Evolutionary conservation across 2,888 invertebrate genomes (phyloP).

Genomic region (Galerucella pusilla): DNA sequence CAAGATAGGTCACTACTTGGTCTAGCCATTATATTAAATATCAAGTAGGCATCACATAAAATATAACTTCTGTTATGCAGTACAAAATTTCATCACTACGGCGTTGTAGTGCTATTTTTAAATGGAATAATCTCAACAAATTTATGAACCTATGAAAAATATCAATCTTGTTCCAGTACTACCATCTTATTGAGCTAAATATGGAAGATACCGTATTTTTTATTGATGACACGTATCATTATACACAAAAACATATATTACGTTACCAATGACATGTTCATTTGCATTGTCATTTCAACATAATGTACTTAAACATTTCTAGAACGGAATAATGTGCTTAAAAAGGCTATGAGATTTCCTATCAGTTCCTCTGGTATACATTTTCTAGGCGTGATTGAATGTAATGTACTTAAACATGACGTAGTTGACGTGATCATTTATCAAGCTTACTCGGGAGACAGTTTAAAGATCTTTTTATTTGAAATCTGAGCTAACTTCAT

Average conservation of each 20-base stretch:
- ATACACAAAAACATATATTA: background rate
- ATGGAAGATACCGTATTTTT: background rate
- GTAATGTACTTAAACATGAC: constrained; percentile 33
- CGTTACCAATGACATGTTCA: background rate
- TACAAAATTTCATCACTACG: no score
- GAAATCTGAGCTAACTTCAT: constrained; percentile 19
- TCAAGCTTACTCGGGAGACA: constrained; percentile 27
- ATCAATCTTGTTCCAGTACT: background rate
- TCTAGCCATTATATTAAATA: no score
- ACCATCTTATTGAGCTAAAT: background rate
- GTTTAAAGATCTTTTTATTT: constrained; percentile 22
- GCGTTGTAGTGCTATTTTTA: no score
- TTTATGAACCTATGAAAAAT: background rate
- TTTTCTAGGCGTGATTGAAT: constrained; percentile 32
- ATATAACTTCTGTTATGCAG: no score
- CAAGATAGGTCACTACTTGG: no score
- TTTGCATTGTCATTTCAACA: constrained; percentile 17
- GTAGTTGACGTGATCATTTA: constrained; percentile 27
- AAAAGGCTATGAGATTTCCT: constrained; percentile 22
- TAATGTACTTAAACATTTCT: constrained; percentile 8
- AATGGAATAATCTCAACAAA: background rate
- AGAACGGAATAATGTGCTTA: constrained; percentile 8
- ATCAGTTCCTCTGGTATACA: constrained; percentile 16
- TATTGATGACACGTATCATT: background rate
- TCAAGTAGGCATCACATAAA: no score